Base-by-base conservation (phyloP, 2,113 vertebrate species). In the Dendrocopos noguchii region DNA sequence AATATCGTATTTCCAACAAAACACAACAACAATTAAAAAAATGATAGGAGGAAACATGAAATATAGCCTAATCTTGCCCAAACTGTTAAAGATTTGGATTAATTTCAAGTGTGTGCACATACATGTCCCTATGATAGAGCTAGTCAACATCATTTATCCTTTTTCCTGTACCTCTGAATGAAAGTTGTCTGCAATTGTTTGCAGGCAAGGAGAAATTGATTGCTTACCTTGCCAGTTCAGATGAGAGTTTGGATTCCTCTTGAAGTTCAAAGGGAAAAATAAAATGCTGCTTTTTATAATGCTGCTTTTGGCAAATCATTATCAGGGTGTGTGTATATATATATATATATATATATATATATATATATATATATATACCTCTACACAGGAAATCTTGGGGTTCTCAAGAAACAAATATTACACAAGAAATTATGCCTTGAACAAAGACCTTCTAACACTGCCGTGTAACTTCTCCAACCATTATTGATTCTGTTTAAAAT, bases 361-460 rank as follows among this genome's bases (percentile, higher is more conserved):
- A n/a, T n/a, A n/a, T n/a, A n/a, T n/a, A n/a, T n/a, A n/a, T n/a
- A n/a, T n/a, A n/a, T n/a, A n/a, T n/a, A n/a, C n/a, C n/a, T 90
- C 93, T 84, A 77, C 70, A 78, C 28, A 84, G 57, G 33, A 74
- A 91, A 68, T 80, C 31, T 28, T 76, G 46, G 5, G 44, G 82
- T 78, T 88, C 61, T 82, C 33, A 70, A 73, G 61, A 91, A 92
- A 47, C 15, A 80, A 78, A 28, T 70, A 16, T 93, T 84, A 84
- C 21, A 83, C 65, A 90, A 83, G 68, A 44, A 87, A 57, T 66
- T 59, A 84, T 34, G 14, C 72, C 44, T 82, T 79, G 80, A 93
- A 80, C 63, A 93, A 94, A 92, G 79, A 60, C 36, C 15, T 55
- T 95, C 56, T 85, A 86, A 82, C 22, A 77, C 46, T 55, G 64